These are phyloP conservation scores for Panulirus ornatus DNA, from an alignment of 1,140 invertebrate genomes.

Conservation along the genomic window DNA sequence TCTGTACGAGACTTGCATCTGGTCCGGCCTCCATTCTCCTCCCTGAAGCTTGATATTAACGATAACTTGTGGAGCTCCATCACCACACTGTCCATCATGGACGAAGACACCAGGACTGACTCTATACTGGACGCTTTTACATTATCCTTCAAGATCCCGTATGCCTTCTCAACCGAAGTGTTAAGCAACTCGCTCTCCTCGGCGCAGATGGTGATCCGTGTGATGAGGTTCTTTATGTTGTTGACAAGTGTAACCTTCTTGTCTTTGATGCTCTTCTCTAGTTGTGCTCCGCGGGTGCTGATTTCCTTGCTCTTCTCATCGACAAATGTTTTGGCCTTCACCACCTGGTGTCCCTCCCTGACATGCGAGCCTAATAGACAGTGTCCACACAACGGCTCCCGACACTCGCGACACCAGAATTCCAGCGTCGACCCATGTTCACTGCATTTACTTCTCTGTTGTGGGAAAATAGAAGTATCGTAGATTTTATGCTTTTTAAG, in stretches of 20 bases:
- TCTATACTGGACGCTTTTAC: neutral
- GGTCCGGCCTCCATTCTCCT: neutral
- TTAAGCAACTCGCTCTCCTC: neutral
- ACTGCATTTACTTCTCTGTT: neutral
- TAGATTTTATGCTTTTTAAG: too few species aligned
- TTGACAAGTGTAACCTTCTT: neutral
- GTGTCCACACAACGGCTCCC: conserved; percentile 4
- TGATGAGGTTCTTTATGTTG: neutral
- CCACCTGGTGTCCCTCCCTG: neutral
- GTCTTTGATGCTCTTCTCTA: neutral
- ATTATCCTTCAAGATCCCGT: neutral
- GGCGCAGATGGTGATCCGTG: neutral
- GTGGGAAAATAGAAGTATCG: too few species aligned
- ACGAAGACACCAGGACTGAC: neutral
- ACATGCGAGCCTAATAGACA: neutral
- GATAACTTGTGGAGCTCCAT: neutral
- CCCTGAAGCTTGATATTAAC: too few species aligned
- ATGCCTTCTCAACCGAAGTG: neutral
- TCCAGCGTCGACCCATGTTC: conserved; percentile 16
- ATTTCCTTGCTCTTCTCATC: conserved; percentile 7
- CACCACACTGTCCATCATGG: neutral
- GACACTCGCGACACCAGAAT: conserved; percentile 24
- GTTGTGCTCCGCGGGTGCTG: neutral
- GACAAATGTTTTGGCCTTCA: neutral
- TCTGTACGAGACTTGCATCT: neutral